Evolutionary conservation across 2,113 vertebrate genomes (phyloP).

Genomic region (Hoplias malabaricus): DNA sequence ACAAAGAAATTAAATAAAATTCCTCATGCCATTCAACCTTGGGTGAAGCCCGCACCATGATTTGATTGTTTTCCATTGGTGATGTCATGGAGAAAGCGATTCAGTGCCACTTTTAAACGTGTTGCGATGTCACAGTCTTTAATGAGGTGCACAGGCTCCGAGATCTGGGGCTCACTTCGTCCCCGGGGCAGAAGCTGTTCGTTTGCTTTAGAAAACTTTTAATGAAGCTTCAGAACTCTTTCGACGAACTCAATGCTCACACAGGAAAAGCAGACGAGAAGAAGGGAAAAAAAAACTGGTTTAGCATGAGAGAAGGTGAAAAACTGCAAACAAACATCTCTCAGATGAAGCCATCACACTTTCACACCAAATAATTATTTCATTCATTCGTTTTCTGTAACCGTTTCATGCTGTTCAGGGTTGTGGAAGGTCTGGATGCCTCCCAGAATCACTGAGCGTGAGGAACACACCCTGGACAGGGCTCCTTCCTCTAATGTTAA

Average conservation of each 20-base stretch:
- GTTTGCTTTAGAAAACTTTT: conserved; percentile 65
- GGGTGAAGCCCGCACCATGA: neutral
- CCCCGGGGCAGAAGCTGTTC: conserved; percentile 51
- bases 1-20: conserved; percentile 39
- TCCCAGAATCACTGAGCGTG: too few relatives aligned
- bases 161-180: conserved; percentile 54
- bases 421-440: too few relatives aligned
- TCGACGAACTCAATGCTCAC: conserved; percentile 29
- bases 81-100: conserved; percentile 40
- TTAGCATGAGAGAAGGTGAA: neutral
- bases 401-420: too few relatives aligned
- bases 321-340: neutral
- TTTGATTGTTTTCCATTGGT: neutral
- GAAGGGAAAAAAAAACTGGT: conserved; percentile 11
- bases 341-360: too few relatives aligned
- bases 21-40: conserved; percentile 37
- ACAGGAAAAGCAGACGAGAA: neutral
- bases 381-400: too few relatives aligned
- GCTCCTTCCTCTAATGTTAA: too few relatives aligned
- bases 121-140: conserved; percentile 58
- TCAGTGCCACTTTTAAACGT: conserved; percentile 46
- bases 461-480: too few relatives aligned
- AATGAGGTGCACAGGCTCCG: conserved; percentile 62
- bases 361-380: too few relatives aligned
- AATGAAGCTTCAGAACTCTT: conserved; percentile 64